Evolutionary conservation across 1,140 invertebrate genomes (phyloP).

Genomic region (Elysia chlorotica): DNA sequence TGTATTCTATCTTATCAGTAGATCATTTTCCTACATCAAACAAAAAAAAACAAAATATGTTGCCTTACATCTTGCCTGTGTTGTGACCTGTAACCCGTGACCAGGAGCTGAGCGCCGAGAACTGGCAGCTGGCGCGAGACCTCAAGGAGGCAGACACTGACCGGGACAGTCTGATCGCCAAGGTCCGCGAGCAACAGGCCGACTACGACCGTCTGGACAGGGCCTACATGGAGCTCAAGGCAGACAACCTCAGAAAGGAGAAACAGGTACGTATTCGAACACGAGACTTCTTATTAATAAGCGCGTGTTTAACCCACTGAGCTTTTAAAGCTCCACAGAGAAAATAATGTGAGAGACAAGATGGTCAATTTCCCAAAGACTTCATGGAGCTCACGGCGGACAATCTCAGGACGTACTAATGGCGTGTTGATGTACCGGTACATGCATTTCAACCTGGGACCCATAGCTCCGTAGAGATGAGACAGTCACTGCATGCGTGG

Average conservation of each 20-base stretch:
- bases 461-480: no score
- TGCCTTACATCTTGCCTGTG: neutral
- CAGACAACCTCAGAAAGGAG: neutral
- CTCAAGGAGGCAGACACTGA: neutral
- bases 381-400: no score
- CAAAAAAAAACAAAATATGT: neutral
- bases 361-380: no score
- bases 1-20: neutral
- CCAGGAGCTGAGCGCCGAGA: conserved; percentile 1
- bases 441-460: no score
- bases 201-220: conserved; percentile 11
- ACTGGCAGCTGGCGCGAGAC: conserved; percentile 1
- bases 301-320: no score
- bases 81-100: neutral
- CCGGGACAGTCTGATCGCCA: conserved; percentile 1
- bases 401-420: no score
- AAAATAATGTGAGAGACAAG: no score
- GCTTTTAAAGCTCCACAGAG: no score
- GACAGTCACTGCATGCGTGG: no score
- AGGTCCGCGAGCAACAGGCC: conserved; percentile 8
- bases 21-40: neutral
- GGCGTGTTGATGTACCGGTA: no score
- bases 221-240: neutral
- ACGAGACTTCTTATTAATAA: no score
- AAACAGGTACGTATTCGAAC: conserved; percentile 8